These are phyloP conservation scores for Xenopus laevis DNA, from an alignment of 2,113 vertebrate genomes.

Conservation along the genomic window DNA sequence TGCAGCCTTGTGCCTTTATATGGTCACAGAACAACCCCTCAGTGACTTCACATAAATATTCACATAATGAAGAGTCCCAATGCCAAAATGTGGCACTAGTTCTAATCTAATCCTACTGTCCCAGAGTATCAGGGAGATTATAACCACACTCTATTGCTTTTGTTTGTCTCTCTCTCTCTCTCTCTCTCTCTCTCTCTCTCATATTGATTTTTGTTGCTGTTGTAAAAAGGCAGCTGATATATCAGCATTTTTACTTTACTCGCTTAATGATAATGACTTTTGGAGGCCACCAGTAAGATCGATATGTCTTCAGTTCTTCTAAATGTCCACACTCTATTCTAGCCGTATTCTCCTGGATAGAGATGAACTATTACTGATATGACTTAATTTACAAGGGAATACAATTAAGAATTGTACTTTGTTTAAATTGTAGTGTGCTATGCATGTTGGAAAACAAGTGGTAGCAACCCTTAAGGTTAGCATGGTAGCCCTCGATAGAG, in stretches of 20 bases:
- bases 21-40: too few relatives aligned
- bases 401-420: too few relatives aligned
- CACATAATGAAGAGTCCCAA: neutral
- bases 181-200: conserved; percentile 1
- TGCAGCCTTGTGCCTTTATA: too few relatives aligned
- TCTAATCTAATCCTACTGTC: neutral
- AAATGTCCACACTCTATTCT: conserved; percentile 2
- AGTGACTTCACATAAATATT: too few relatives aligned
- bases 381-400: too few relatives aligned
- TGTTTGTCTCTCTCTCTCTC: conserved; percentile 7
- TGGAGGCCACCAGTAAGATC: conserved; percentile 28
- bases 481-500: too few relatives aligned
- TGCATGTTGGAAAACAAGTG: too few relatives aligned
- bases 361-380: too few relatives aligned
- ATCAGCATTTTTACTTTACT: conserved; percentile 25
- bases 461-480: too few relatives aligned
- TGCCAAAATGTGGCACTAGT: neutral
- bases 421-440: too few relatives aligned
- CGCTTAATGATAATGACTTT: conserved; percentile 30
- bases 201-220: neutral
- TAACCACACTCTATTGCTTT: too few relatives aligned
- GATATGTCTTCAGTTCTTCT: neutral
- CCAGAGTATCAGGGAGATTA: too few relatives aligned
- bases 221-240: conserved; percentile 7
- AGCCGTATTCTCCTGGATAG: neutral